Percentiles rank a stretch among this genome's conserved stretches.
These are phyloP conservation scores for Hedya salicella DNA, from an alignment of 2,888 invertebrate species.

Conservation along the genomic window DNA sequence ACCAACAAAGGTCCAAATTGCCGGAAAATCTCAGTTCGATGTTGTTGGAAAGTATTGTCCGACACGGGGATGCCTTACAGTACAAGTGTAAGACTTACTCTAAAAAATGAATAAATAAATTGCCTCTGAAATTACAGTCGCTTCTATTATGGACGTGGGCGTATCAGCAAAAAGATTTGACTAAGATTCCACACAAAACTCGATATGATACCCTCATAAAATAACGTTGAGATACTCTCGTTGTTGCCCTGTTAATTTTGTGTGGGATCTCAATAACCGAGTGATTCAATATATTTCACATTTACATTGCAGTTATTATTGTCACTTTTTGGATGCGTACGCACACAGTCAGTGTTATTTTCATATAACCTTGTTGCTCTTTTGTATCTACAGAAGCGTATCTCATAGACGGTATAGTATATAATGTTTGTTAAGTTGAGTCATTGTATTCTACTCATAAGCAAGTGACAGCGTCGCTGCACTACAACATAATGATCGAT, in stretches of 20 bases:
- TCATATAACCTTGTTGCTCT: conserved; percentile 7
- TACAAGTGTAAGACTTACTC: too few species aligned
- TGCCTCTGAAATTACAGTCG: too few species aligned
- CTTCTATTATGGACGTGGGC: too few species aligned
- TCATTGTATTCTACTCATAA: conserved; percentile 34
- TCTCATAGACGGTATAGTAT: conserved; percentile 22
- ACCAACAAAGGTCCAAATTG: too few species aligned
- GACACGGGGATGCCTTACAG: too few species aligned
- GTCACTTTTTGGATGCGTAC: not conserved
- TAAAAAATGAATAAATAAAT: too few species aligned
- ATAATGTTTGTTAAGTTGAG: conserved; percentile 35
- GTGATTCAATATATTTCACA: not conserved
- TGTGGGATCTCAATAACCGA: not conserved
- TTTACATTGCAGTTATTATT: not conserved
- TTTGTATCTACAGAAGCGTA: conserved; percentile 11
- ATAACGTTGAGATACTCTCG: too few species aligned
- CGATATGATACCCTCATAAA: too few species aligned
- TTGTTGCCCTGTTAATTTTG: not conserved
- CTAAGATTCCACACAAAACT: too few species aligned
- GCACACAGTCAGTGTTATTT: not conserved
- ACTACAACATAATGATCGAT: conserved; percentile 57
- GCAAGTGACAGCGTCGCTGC: conserved; percentile 42
- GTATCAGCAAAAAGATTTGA: too few species aligned
- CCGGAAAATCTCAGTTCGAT: too few species aligned
- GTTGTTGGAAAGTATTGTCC: too few species aligned